Evolutionary conservation across 2,888 invertebrate genomes (phyloP).

Genomic region (Neuroscelio doddi): DNA sequence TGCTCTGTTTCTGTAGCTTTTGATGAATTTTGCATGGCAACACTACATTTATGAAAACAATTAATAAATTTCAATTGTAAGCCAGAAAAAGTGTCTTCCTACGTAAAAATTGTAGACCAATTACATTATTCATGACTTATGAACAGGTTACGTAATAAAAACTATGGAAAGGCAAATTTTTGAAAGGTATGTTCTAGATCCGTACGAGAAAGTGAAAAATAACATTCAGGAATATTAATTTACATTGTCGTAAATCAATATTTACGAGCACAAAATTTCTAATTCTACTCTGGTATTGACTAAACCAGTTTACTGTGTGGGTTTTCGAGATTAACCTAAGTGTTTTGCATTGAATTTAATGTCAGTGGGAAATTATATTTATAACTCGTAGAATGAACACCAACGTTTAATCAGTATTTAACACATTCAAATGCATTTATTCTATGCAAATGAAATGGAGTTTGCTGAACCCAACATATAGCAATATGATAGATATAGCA

Average conservation of each 20-base stretch:
- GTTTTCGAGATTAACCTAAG: neutral
- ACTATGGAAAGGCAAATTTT: too few species aligned
- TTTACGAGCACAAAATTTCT: neutral
- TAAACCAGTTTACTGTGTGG: neutral
- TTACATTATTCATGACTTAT: too few species aligned
- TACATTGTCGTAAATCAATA: neutral
- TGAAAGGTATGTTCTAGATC: too few species aligned
- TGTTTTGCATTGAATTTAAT: neutral
- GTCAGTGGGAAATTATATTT: neutral
- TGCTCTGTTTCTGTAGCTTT: too few species aligned
- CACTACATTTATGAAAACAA: too few species aligned
- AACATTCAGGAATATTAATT: neutral
- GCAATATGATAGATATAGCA: neutral
- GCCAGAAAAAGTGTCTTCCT: too few species aligned
- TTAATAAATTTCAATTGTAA: too few species aligned
- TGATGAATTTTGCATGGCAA: too few species aligned
- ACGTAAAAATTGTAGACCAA: too few species aligned
- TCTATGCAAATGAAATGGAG: neutral
- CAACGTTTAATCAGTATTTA: neutral
- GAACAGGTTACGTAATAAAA: too few species aligned
- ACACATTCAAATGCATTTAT: neutral
- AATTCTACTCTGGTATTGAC: neutral
- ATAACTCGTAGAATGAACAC: neutral
- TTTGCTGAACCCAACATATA: too few species aligned
- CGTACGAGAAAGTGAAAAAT: neutral